These are phyloP conservation scores for Salvelinus namaycush DNA, from an alignment of 2,113 vertebrate species.

Conservation along the genomic window DNA sequence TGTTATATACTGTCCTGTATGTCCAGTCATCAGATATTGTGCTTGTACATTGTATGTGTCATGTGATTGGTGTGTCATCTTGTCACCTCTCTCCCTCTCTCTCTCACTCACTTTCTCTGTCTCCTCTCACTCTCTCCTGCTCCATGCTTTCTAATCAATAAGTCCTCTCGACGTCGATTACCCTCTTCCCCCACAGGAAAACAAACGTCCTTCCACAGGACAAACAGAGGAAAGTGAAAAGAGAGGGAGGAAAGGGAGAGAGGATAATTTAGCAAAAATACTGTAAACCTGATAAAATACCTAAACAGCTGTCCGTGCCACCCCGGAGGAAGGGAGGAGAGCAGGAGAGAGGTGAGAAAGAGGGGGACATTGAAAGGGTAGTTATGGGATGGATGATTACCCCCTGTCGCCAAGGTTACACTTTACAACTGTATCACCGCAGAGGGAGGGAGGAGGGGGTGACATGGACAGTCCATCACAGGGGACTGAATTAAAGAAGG, in stretches of 20 bases:
- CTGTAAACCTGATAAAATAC: slow-evolving; percentile 47
- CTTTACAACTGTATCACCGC: slow-evolving; percentile 67
- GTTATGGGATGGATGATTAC: slow-evolving; percentile 70
- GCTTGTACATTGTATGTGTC: slow-evolving; percentile 7
- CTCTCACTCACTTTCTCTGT: slow-evolving; percentile 8
- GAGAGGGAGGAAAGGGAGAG: slow-evolving; percentile 22
- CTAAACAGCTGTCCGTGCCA: slow-evolving; percentile 35
- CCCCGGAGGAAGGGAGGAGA: slow-evolving; percentile 24
- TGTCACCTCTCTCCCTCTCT: slow-evolving; percentile 34
- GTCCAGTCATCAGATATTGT: too few relatives aligned
- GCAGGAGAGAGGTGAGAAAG: slow-evolving; percentile 8
- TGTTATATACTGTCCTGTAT: too few relatives aligned
- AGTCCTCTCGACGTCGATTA: slow-evolving; percentile 74
- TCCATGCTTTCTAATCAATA: slow-evolving; percentile 75
- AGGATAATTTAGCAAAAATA: slow-evolving; percentile 50
- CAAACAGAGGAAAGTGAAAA: slow-evolving; percentile 58
- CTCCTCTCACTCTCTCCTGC: slow-evolving; percentile 35
- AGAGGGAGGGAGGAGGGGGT: slow-evolving; percentile 21
- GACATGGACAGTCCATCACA: slow-evolving; percentile 51
- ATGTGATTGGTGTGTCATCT: slow-evolving; percentile 45
- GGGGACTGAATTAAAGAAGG: slow-evolving; percentile 49
- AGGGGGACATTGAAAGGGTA: slow-evolving; percentile 55
- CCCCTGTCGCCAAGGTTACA: slow-evolving; percentile 71
- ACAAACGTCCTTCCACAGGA: slow-evolving; percentile 76
- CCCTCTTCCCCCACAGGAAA: slow-evolving; percentile 68